Evolutionary conservation across 1,140 invertebrate genomes (phyloP).

Genomic region (Cephus cinctus): DNA sequence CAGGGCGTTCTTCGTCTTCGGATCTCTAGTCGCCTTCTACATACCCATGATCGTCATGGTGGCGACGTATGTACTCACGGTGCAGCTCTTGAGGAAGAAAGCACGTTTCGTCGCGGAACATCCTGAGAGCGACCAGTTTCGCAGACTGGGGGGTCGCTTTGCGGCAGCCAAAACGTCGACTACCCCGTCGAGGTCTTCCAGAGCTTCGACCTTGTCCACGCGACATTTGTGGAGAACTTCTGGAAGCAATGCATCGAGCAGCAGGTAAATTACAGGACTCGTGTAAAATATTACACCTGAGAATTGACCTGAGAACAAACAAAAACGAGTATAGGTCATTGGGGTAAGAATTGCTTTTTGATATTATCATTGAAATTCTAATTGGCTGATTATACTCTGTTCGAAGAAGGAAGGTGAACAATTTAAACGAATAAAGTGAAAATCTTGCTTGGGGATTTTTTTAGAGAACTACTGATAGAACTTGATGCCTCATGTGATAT

Average conservation of each 20-base stretch:
- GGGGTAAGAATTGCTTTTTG: too few species aligned
- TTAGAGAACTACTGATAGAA: too few species aligned
- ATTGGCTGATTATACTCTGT: too few species aligned
- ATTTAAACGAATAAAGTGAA: not conserved
- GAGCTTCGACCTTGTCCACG: slow-evolving; percentile 24
- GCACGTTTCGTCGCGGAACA: slow-evolving; percentile 67
- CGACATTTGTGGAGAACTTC: slow-evolving; percentile 52
- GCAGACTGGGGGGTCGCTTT: slow-evolving; percentile 63
- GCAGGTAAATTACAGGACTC: slow-evolving; percentile 29
- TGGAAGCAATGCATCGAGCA: slow-evolving; percentile 32
- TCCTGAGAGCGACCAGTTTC: slow-evolving; percentile 60
- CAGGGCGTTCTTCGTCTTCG: slow-evolving; percentile 82
- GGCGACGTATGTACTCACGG: slow-evolving; percentile 85
- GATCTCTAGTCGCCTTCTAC: slow-evolving; percentile 88
- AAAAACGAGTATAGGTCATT: too few species aligned
- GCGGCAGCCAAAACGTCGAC: slow-evolving; percentile 53
- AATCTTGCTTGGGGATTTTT: not conserved
- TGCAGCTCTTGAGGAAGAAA: slow-evolving; percentile 75
- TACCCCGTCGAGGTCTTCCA: slow-evolving; percentile 30
- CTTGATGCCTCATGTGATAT: too few species aligned
- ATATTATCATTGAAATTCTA: too few species aligned
- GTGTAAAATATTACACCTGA: too few species aligned
- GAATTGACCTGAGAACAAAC: too few species aligned
- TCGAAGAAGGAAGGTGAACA: too few species aligned
- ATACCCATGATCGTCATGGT: slow-evolving; percentile 92